A percentile compares a stretch with the other conserved stretches of the same genome.
Conservation (phyloP, 1,140 invertebrate species). For the Heliconius hewitsoni region DNA sequence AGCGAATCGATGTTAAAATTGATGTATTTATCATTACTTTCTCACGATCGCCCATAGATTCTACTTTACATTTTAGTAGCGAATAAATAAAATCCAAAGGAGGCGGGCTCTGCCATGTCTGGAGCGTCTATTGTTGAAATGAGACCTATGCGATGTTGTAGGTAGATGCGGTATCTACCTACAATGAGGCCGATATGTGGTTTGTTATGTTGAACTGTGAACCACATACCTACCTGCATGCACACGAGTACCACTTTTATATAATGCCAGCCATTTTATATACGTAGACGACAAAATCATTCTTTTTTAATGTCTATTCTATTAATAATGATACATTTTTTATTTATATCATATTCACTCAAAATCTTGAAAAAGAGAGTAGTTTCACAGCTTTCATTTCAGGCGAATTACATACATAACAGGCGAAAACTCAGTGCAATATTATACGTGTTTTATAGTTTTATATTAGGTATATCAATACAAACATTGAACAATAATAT, state of each 20-base stretch:
- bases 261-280: too few species aligned
- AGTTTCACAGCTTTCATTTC: neutral
- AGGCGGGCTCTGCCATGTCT: slow-evolving; percentile 3
- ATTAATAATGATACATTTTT: too few species aligned
- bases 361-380: neutral
- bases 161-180: neutral
- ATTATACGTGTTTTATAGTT: too few species aligned
- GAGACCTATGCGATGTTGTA: neutral
- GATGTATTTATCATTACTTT: slow-evolving; percentile 79
- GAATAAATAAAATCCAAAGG: slow-evolving; percentile 47
- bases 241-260: too few species aligned
- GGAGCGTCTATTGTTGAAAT: slow-evolving; percentile 1
- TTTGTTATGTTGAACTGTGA: too few species aligned
- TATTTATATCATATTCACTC: too few species aligned
- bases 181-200: neutral
- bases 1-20: slow-evolving; percentile 72
- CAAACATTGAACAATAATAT: too few species aligned
- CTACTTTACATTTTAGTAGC: slow-evolving; percentile 53
- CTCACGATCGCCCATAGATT: slow-evolving; percentile 72
- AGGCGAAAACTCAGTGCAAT: neutral
- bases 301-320: too few species aligned
- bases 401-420: neutral
- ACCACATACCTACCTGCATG: too few species aligned
- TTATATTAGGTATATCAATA: too few species aligned
- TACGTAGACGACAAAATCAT: too few species aligned